phyloP scores from a whole-genome alignment of 2,113 vertebrate species.

The Mustelus asterias region DNA sequence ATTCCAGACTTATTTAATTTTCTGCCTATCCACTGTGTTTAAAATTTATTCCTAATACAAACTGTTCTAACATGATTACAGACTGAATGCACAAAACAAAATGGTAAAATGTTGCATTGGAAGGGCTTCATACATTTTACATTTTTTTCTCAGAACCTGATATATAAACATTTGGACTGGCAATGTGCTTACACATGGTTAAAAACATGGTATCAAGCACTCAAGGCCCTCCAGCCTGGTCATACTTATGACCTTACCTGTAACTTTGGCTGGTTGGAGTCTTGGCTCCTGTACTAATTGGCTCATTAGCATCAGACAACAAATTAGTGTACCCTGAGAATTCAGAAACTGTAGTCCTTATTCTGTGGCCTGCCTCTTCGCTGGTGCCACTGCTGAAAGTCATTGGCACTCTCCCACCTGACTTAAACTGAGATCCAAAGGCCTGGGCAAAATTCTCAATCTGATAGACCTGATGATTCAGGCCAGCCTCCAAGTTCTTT shows the following conservation, averaged over 20 bases:
- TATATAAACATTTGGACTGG: constrained; percentile 94
- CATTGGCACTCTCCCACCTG: constrained; percentile 90
- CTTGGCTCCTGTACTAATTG: constrained; percentile 97
- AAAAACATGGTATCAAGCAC: constrained; percentile 65
- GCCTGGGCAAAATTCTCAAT: constrained; percentile 99
- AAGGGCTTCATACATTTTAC: constrained; percentile 89
- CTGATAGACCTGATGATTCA: constrained; percentile 87
- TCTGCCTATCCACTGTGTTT: constrained; percentile 34
- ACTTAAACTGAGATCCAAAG: constrained; percentile 98
- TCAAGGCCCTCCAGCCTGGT: constrained; percentile 60
- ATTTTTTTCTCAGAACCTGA: constrained; percentile 81
- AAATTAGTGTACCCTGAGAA: constrained; percentile 99
- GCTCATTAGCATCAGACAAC: constrained; percentile 96
- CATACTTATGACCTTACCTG: constrained; percentile 83
- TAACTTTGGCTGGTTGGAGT: constrained; percentile 98
- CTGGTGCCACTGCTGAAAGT: constrained; percentile 80
- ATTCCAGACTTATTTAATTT: constrained; percentile 21
- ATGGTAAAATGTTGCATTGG: constrained; percentile 86
- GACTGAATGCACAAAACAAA: constrained; percentile 78
- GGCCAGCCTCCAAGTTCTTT: constrained; percentile 82
- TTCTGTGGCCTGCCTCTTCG: constrained; percentile 86
- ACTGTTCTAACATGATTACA: constrained; percentile 76
- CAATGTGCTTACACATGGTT: constrained; percentile 91
- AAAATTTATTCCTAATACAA: constrained; percentile 71
- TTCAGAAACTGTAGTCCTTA: constrained; percentile 97